phyloP scores from a whole-genome alignment of 2,797 vertebrate genomes.

The Hozukius guyotensis region DNA sequence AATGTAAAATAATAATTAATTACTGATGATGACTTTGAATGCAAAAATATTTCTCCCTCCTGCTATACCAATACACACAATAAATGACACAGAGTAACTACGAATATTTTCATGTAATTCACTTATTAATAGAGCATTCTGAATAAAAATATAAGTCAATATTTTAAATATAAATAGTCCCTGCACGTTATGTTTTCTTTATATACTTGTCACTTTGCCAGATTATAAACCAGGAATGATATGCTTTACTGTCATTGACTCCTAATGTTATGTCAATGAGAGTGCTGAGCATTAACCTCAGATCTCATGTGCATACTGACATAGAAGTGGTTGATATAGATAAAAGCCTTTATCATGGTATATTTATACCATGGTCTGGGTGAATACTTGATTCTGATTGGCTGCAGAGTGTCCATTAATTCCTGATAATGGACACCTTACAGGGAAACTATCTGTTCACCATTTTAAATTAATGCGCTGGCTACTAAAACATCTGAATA shows the following conservation, averaged over 20 bases:
- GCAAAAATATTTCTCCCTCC: neutral
- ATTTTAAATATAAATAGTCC: neutral
- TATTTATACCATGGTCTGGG: neutral
- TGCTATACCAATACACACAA: neutral
- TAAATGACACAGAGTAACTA: neutral
- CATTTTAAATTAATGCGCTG: neutral
- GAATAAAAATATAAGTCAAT: neutral
- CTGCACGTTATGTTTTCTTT: neutral
- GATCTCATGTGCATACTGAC: neutral
- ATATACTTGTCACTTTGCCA: neutral
- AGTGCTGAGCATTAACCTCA: neutral
- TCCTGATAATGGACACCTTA: neutral
- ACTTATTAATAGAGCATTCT: neutral
- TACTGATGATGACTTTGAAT: neutral
- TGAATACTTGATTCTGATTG: neutral
- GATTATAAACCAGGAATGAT: neutral
- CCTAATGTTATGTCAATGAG: neutral
- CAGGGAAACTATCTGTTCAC: neutral
- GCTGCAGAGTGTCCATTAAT: neutral
- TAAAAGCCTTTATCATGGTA: neutral
- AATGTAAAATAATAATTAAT: neutral
- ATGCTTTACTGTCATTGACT: neutral
- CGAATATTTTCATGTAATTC: neutral
- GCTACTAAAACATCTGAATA: neutral
- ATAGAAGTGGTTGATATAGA: neutral